Conservation (phyloP, 1,140 invertebrate species). For the Temnothorax nylanderi region DNA sequence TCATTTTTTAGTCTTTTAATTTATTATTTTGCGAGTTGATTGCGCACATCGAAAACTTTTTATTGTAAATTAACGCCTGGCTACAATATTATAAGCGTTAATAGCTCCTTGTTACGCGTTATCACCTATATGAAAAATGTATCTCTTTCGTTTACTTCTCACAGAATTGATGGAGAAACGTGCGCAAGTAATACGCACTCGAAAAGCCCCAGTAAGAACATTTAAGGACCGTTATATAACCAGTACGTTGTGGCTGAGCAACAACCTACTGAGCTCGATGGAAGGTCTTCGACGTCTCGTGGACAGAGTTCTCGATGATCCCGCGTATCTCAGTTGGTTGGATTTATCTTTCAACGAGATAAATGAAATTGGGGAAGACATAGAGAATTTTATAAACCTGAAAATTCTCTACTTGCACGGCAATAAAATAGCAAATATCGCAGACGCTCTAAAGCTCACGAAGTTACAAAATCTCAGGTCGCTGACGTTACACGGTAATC, state of each 20-base stretch:
- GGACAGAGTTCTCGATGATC: slow-evolving; percentile 80
- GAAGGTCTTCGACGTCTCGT: slow-evolving; percentile 80
- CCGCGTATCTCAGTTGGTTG: slow-evolving; percentile 84
- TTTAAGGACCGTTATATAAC: slow-evolving; percentile 83
- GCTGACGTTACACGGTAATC: slow-evolving; percentile 86
- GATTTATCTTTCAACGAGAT: slow-evolving; percentile 87
- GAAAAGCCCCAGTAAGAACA: slow-evolving; percentile 80
- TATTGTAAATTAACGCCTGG: neutral
- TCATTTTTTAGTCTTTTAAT: neutral
- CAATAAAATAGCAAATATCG: slow-evolving; percentile 84
- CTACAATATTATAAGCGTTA: neutral
- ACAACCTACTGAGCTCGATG: slow-evolving; percentile 84
- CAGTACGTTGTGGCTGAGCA: slow-evolving; percentile 85
- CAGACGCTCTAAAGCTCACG: slow-evolving; percentile 81
- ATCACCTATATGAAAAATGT: neutral
- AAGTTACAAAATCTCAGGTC: slow-evolving; percentile 82
- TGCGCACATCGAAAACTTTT: neutral
- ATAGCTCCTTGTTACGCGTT: neutral
- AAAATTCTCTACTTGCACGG: slow-evolving; percentile 86
- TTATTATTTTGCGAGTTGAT: neutral
- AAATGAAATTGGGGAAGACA: slow-evolving; percentile 81
- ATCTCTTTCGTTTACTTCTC: slow-evolving; percentile 54
- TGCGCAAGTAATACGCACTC: slow-evolving; percentile 76
- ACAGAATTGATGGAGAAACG: slow-evolving; percentile 76
- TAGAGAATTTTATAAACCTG: slow-evolving; percentile 79